These are phyloP conservation scores for Ctena decussata DNA, from an alignment of 2,888 invertebrate species.

Conservation along the genomic window DNA sequence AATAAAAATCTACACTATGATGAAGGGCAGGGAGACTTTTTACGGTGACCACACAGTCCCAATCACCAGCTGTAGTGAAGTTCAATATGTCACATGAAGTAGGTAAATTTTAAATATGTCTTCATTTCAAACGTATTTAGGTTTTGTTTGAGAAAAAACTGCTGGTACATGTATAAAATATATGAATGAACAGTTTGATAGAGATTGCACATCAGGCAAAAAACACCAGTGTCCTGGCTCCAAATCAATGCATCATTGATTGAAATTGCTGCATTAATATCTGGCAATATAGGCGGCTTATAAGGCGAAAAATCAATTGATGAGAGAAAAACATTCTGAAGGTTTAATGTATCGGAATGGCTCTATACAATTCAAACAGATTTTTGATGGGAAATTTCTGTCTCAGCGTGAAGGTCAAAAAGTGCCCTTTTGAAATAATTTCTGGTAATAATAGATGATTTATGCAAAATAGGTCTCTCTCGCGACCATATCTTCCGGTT, in stretches of 20 bases:
- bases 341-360: constrained; percentile 10
- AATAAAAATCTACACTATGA: too few relatives aligned
- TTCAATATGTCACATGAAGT: too few relatives aligned
- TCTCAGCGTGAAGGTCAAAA: neutral
- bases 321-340: neutral
- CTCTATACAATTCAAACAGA: constrained; percentile 5
- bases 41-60: too few relatives aligned
- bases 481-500: neutral
- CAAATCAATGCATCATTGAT: constrained; percentile 3
- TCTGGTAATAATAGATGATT: constrained; percentile 38
- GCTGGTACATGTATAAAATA: too few relatives aligned
- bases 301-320: neutral
- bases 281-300: neutral
- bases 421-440: constrained; percentile 34
- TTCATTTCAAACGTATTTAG: too few relatives aligned
- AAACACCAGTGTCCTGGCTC: neutral
- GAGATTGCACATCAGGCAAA: constrained; percentile 3
- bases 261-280: constrained; percentile 8
- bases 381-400: constrained; percentile 13
- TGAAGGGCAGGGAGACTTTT: too few relatives aligned
- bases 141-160: too few relatives aligned
- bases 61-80: too few relatives aligned
- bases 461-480: constrained; percentile 6
- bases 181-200: neutral
- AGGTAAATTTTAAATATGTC: too few relatives aligned